These are phyloP conservation scores for Lepidocolaptes lacrymiger DNA, from an alignment of 2,797 vertebrate genomes.

Conservation along the genomic window DNA sequence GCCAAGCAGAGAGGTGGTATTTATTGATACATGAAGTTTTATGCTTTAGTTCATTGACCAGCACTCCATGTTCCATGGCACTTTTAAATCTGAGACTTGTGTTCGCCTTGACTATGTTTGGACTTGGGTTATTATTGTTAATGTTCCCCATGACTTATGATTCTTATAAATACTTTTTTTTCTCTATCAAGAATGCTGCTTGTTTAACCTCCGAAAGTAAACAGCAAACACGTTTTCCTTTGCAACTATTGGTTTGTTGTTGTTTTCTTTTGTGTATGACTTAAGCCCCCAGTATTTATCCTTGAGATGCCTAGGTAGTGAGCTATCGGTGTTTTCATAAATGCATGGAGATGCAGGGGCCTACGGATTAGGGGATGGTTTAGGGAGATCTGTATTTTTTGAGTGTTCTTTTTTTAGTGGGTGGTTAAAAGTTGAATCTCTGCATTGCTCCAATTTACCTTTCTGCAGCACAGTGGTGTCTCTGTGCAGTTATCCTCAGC, in stretches of 20 bases:
- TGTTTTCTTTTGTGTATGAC: neutral
- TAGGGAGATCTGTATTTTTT: neutral
- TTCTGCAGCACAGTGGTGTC: neutral
- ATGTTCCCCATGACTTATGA: neutral
- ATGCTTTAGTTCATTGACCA: neutral
- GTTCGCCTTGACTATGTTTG: neutral
- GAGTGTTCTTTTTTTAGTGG: neutral
- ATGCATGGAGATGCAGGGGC: accelerated
- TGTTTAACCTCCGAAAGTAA: neutral
- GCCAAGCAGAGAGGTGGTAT: neutral
- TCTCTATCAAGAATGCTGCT: neutral
- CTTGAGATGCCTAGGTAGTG: neutral
- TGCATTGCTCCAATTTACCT: neutral
- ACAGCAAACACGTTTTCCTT: neutral
- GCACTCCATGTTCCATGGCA: neutral
- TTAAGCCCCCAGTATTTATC: neutral
- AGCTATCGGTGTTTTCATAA: neutral
- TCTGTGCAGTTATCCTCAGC: neutral
- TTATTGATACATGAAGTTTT: neutral
- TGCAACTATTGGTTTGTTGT: neutral
- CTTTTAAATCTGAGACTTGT: neutral
- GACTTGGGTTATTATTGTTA: neutral
- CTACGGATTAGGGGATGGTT: neutral
- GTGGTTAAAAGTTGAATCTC: neutral
- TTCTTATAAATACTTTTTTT: neutral